These are phyloP conservation scores for Festucalex cinctus DNA, from an alignment of 2,113 vertebrate genomes.

Conservation along the genomic window DNA sequence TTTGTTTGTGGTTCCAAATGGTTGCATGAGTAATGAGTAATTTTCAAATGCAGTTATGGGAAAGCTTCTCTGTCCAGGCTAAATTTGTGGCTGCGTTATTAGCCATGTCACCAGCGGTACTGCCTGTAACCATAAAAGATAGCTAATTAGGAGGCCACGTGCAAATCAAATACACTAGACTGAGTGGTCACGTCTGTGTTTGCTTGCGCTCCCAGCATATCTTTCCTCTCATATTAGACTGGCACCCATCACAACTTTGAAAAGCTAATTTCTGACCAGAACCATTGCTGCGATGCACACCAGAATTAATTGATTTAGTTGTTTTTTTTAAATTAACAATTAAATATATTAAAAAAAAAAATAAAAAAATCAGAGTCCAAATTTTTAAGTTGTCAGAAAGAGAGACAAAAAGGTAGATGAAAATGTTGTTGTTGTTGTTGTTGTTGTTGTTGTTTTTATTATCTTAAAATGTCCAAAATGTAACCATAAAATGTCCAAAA, in stretches of 20 bases:
- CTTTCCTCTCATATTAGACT: conserved; percentile 92
- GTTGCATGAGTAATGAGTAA: conserved; percentile 24
- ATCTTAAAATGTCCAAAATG: too few relatives aligned
- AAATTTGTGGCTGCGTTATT: conserved; percentile 57
- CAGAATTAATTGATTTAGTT: too few relatives aligned
- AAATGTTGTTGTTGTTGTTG: too few relatives aligned
- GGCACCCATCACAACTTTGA: conserved; percentile 92
- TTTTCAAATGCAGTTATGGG: conserved; percentile 46
- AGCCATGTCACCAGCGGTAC: conserved; percentile 87
- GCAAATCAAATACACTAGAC: conserved; percentile 91
- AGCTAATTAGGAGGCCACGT: conserved; percentile 89
- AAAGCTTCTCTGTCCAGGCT: conserved; percentile 53
- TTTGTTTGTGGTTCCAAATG: conserved; percentile 3
- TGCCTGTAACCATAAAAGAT: conserved; percentile 89
- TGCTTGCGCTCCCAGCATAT: conserved; percentile 84
- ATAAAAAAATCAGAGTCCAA: too few relatives aligned
- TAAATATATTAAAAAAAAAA: too few relatives aligned
- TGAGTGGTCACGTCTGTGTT: conserved; percentile 83
- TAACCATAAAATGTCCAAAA: too few relatives aligned
- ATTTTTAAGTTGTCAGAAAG: too few relatives aligned
- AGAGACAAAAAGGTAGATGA: too few relatives aligned
- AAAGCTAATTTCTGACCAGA: conserved; percentile 75
- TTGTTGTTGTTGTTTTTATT: too few relatives aligned
- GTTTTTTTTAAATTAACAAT: too few relatives aligned
- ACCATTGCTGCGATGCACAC: conserved; percentile 49